Evolutionary conservation across 2,113 vertebrate species (phyloP).

Genomic region (Tautogolabrus adspersus): DNA sequence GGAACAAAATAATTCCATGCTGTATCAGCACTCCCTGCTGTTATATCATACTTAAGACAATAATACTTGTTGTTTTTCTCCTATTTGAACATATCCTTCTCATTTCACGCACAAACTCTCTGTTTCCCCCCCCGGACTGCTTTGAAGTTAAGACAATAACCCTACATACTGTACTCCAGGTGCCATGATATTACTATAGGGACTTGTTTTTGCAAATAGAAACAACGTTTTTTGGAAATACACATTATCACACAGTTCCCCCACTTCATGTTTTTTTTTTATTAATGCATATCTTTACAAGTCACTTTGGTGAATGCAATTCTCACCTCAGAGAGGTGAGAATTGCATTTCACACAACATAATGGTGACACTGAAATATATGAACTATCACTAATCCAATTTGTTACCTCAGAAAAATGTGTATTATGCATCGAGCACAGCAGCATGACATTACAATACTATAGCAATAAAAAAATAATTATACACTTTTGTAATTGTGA

Average conservation of each 20-base stretch:
- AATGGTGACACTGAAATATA: not conserved
- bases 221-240: constrained; percentile 30
- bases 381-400: not conserved
- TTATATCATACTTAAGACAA: constrained; percentile 22
- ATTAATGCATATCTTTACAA: constrained; percentile 10
- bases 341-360: too few relatives aligned
- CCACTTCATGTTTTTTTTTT: constrained; percentile 26
- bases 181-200: constrained; percentile 21
- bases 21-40: constrained; percentile 2
- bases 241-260: constrained; percentile 16
- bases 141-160: constrained; percentile 48
- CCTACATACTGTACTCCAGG: constrained; percentile 3
- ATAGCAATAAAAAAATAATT: not conserved
- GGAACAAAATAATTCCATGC: not conserved
- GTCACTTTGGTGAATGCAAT: constrained; percentile 29
- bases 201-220: constrained; percentile 28
- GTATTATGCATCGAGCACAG: not conserved
- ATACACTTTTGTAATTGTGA: not conserved
- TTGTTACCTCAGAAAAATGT: not conserved
- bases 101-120: not conserved
- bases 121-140: not conserved
- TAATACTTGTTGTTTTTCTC: constrained; percentile 17
- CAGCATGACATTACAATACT: not conserved
- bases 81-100: constrained; percentile 8
- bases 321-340: constrained; percentile 60